A percentile compares a stretch with the other conserved stretches of the same genome.
Evolutionary conservation across 1,140 invertebrate genomes (phyloP).

Genomic region (Zaprionus lachaisei): DNA sequence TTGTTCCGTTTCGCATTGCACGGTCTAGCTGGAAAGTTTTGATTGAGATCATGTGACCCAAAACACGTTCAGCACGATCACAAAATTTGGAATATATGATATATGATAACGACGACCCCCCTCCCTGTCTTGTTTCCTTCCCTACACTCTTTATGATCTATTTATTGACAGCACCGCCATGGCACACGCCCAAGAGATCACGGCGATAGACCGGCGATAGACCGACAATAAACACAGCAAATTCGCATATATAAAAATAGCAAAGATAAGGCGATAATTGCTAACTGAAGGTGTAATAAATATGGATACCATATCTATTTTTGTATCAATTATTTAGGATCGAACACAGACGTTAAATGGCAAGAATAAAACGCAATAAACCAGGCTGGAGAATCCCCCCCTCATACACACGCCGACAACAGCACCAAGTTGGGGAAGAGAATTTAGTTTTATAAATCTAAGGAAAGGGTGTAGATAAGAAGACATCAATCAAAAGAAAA

Average conservation of each 20-base stretch:
- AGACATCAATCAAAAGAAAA: conserved; percentile 46
- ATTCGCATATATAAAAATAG: conserved; percentile 69
- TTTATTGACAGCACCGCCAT: not conserved
- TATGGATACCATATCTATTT: conserved; percentile 34
- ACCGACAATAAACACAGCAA: not conserved
- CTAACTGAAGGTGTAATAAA: conserved; percentile 30
- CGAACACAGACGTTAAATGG: not conserved
- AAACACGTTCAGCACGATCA: too few relatives aligned
- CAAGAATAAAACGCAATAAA: not conserved
- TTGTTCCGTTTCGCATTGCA: conserved; percentile 43
- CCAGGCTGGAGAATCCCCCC: not conserved
- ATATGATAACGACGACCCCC: too few relatives aligned
- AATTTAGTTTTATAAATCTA: too few relatives aligned
- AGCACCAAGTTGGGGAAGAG: too few relatives aligned
- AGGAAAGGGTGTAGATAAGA: too few relatives aligned
- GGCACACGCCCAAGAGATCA: not conserved
- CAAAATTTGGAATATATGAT: too few relatives aligned
- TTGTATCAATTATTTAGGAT: conserved; percentile 22
- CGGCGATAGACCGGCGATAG: too few relatives aligned
- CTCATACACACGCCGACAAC: too few relatives aligned
- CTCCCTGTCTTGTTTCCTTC: too few relatives aligned
- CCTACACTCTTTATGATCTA: too few relatives aligned
- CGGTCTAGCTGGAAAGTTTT: conserved; percentile 57
- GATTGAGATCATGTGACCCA: conserved; percentile 3
- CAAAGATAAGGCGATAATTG: conserved; percentile 57